Percentiles rank a stretch among this genome's conserved stretches.
These are phyloP conservation scores for Diadema setosum DNA, from an alignment of 35 echinoderm and acorn worm genomes.

Conservation along the genomic window DNA sequence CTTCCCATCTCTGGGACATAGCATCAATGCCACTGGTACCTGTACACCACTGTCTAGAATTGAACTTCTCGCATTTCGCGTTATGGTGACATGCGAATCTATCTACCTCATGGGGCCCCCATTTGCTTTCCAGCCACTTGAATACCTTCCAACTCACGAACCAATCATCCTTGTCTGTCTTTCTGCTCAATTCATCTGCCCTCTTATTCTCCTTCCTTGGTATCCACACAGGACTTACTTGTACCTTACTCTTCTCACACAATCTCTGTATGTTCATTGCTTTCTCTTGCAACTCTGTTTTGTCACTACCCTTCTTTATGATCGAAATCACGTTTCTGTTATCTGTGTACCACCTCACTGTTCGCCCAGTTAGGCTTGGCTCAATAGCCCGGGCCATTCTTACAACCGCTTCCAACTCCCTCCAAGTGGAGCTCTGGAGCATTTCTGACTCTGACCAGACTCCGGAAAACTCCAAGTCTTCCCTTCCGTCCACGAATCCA, in stretches of 20 bases:
- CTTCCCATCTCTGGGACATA: not conserved
- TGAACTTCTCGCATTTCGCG: not conserved
- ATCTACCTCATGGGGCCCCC: conserved; percentile 20
- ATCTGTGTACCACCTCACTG: conserved; percentile 24
- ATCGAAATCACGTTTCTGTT: conserved; percentile 28
- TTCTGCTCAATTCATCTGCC: conserved; percentile 28
- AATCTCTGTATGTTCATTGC: not conserved
- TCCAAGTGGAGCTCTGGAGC: conserved; percentile 47
- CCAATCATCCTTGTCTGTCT: conserved; percentile 25
- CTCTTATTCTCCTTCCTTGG: not conserved
- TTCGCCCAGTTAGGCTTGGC: not conserved
- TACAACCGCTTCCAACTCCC: conserved; percentile 17
- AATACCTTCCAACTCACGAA: not conserved
- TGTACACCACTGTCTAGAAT: conserved; percentile 20
- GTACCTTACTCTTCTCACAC: not conserved
- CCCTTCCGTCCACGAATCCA: not conserved
- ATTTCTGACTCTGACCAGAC: not conserved
- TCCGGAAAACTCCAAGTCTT: not conserved
- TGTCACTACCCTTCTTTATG: conserved; percentile 10
- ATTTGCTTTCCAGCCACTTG: not conserved
- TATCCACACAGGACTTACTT: conserved; percentile 16
- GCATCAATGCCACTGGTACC: conserved; percentile 1
- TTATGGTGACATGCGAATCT: conserved; percentile 35
- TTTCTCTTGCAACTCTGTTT: not conserved
- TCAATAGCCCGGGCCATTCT: not conserved